Conservation (phyloP, 2,888 invertebrate genomes). For the Agonopterix heracliana region DNA sequence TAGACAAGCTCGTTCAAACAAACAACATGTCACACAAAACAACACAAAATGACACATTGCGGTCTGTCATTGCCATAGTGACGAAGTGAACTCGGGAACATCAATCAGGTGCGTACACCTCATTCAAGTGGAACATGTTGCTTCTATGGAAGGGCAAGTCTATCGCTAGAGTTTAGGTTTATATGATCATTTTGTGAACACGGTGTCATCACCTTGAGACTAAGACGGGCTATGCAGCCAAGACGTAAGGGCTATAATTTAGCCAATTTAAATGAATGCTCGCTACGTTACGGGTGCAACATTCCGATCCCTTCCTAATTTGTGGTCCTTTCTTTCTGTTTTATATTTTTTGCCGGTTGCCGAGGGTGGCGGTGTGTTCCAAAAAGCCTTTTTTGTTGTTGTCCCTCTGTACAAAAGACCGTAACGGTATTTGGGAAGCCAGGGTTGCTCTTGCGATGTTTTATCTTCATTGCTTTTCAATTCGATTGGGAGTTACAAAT, state of each 20-base stretch:
- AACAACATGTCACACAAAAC: no score
- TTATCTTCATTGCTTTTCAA: background rate
- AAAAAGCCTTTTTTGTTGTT: slow-evolving; percentile 54
- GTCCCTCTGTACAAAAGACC: slow-evolving; percentile 49
- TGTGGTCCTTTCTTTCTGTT: slow-evolving; percentile 67
- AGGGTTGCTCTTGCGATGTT: slow-evolving; percentile 20
- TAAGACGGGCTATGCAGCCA: no score
- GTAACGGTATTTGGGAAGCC: slow-evolving; percentile 55
- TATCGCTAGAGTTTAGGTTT: no score
- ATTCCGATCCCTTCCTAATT: slow-evolving; percentile 67
- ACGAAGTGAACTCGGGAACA: no score
- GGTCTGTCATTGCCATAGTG: no score
- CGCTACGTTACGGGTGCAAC: slow-evolving; percentile 61
- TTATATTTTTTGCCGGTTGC: slow-evolving; percentile 57
- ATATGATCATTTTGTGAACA: background rate
- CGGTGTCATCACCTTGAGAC: background rate
- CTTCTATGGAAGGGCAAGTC: no score
- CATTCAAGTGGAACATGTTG: no score
- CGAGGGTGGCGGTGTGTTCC: slow-evolving; percentile 55
- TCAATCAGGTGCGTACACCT: no score
- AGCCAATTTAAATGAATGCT: slow-evolving; percentile 41
- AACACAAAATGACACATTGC: no score
- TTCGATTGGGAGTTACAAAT: no score
- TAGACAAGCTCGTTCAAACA: no score
- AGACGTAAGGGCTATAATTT: slow-evolving; percentile 32